Evolutionary conservation across 2,888 invertebrate genomes (phyloP).

Genomic region (Cryptocheilus praepositus): DNA sequence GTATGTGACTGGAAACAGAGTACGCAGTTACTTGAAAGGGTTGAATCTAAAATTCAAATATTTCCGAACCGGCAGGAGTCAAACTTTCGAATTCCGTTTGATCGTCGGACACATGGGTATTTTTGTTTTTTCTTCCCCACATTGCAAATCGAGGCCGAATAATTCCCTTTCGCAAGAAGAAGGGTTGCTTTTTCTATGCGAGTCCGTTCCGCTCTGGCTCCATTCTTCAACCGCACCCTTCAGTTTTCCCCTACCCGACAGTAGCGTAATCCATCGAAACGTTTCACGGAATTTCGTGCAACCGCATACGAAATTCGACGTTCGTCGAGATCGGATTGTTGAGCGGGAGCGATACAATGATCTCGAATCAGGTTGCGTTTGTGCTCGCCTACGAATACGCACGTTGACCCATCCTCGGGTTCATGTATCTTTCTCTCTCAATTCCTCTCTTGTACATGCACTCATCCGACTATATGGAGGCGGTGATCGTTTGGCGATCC

Average conservation of each 20-base stretch:
- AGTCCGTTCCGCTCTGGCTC: too few species aligned
- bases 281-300: constrained; percentile 30
- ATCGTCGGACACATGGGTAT: neutral
- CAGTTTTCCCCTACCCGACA: neutral
- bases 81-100: constrained; percentile 23
- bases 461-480: constrained; percentile 19
- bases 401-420: neutral
- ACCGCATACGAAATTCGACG: constrained; percentile 32
- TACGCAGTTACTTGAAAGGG: constrained; percentile 16
- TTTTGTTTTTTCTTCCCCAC: neutral
- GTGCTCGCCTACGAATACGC: constrained; percentile 28
- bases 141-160: neutral
- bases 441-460: neutral
- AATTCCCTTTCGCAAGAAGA: neutral
- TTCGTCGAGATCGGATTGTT: constrained; percentile 27
- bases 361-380: constrained; percentile 33
- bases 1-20: constrained; percentile 9
- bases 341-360: constrained; percentile 25
- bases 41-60: constrained; percentile 38
- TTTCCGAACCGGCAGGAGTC: constrained; percentile 12
- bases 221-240: neutral
- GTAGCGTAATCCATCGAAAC: too few species aligned
- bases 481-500: constrained; percentile 27
- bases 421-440: too few species aligned
- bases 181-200: too few species aligned